Percentiles rank a stretch among this genome's conserved stretches.
These are phyloP conservation scores for Calonectris borealis DNA, from an alignment of 2,113 vertebrate genomes.

Conservation along the genomic window DNA sequence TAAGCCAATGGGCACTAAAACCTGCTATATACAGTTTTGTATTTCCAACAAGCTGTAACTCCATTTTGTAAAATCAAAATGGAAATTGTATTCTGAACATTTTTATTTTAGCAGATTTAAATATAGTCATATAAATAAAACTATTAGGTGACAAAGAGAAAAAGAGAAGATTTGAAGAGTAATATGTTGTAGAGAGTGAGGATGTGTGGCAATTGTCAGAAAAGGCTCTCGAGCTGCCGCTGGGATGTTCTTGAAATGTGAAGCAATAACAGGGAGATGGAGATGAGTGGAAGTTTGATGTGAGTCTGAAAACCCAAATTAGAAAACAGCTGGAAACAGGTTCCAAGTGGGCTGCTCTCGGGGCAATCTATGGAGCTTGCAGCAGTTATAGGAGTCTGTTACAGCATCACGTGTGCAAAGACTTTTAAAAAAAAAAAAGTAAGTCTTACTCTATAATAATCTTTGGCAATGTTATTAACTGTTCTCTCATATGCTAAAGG, in stretches of 20 bases:
- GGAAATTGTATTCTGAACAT: background rate
- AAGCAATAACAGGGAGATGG: background rate
- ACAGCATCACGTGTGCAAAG: rapidly evolving
- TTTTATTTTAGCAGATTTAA: constrained; percentile 8
- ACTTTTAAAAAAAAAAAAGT: background rate
- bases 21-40: background rate
- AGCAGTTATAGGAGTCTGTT: background rate
- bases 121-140: constrained; percentile 3
- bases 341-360: background rate
- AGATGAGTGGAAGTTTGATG: background rate
- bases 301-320: background rate
- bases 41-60: background rate
- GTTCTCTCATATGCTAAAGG: background rate
- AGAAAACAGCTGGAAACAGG: background rate
- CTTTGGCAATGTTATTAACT: background rate
- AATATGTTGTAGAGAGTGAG: background rate
- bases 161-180: background rate
- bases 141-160: background rate
- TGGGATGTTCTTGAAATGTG: background rate
- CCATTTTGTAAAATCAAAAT: constrained; percentile 10
- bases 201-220: background rate
- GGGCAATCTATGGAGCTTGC: rapidly evolving
- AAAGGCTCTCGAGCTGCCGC: background rate
- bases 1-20: constrained; percentile 46
- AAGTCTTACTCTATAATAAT: background rate